Evolutionary conservation across 2,888 invertebrate species (phyloP), one percentile per base, ranked within the genome.

Genomic region (Elmis aenea): DNA sequence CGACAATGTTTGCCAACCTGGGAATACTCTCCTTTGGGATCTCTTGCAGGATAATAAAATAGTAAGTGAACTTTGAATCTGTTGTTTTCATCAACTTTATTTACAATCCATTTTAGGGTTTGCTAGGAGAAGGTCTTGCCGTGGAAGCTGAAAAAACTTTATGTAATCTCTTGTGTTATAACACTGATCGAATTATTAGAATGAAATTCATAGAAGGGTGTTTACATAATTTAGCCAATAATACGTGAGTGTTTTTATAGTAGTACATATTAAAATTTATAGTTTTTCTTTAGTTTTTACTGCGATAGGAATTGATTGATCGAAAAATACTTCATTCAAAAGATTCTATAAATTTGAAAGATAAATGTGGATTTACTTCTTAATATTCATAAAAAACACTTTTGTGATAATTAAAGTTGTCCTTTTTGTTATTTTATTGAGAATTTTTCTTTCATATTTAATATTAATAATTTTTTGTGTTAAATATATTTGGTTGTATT

Each of bases 151-250:
- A 95, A 64, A 94, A 94, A 57, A 89, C 90, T 2, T 71, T 95
- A 0, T 90, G 89, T 53, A 89, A 89, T 51, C 70, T 94, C 13
- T 73, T 95, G 1, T 92, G 92, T 61, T 93, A 88, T 59, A 91
- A 87, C 57, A 88, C 89, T 2, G 93, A 94, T 64, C 83, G 88
- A 50, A 77, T 86, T 44, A 88, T 94, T 47, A 76, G 91, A 35
- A 90, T 91, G 69, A 92, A 93, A 68, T 95, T 95, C 59, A 93
- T 95, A 48, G 93, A 94, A 66, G 94, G 93, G 5, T 93, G 93
- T 57, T 72, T 94, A 26, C 85, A 90, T 54, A 94, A 94, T 68
- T 73, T 94, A 43, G 84, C 89, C 8, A 81, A 81, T 50, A 90
- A 93, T 67, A 81, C 80, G 77, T 82, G 66, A 59, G 63, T 37